phyloP scores from a whole-genome alignment of 2,888 invertebrate species.

The Drosophila mayaguana region DNA sequence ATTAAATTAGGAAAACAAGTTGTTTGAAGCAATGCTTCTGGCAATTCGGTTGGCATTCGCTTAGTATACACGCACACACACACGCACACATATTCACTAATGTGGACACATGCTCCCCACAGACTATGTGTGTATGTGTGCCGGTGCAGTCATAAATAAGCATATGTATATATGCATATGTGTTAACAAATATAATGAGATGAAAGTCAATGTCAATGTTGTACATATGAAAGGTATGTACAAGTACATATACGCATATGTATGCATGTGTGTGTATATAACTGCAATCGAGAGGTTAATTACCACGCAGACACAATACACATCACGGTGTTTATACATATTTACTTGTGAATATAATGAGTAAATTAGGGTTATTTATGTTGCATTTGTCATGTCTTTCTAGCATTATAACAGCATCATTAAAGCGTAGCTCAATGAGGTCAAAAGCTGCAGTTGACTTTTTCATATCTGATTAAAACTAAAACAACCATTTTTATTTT shows the following conservation, averaged over 20 bases:
- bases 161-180: conserved; percentile 51
- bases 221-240: conserved; percentile 28
- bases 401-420: not conserved
- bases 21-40: conserved; percentile 62
- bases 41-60: conserved; percentile 50
- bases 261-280: not conserved
- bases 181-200: conserved; percentile 68
- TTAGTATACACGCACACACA: conserved; percentile 11
- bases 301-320: conserved; percentile 12
- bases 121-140: conserved; percentile 23
- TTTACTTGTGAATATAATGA: conserved; percentile 2
- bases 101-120: conserved; percentile 5
- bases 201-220: conserved; percentile 80
- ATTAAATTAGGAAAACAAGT: conserved; percentile 77
- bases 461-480: not conserved
- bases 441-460: not conserved
- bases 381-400: not conserved
- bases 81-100: not conserved
- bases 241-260: not conserved
- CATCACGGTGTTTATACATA: not conserved
- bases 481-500: not conserved
- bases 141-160: conserved; percentile 69
- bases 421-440: not conserved
- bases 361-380: not conserved
- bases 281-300: conserved; percentile 14